Evolutionary conservation across 2,797 vertebrate species (phyloP).

Genomic region (Pseudotriccus pelzelni): DNA sequence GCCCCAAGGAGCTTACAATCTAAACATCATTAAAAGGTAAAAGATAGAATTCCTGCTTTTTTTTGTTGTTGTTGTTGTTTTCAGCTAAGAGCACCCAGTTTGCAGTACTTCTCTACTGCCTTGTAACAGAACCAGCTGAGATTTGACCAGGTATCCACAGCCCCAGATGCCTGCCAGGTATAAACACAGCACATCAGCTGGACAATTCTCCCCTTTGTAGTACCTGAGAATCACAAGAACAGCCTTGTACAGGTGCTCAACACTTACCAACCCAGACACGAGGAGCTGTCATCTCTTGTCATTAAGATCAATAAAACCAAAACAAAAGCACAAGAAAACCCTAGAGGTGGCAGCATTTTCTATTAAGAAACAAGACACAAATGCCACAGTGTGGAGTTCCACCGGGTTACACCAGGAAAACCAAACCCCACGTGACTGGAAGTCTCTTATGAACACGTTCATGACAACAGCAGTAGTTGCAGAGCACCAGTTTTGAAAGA

Average conservation of each 20-base stretch:
- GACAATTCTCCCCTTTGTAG: background rate
- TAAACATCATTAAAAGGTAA: constrained; percentile 32
- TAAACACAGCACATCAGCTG: constrained; percentile 7
- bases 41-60: constrained; percentile 3
- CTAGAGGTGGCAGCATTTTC: background rate
- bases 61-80: background rate
- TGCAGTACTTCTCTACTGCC: background rate
- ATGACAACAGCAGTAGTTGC: constrained; percentile 49
- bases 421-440: constrained; percentile 38
- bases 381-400: constrained; percentile 13
- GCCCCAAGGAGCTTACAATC: constrained; percentile 72
- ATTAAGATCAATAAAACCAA: background rate
- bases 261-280: constrained; percentile 17
- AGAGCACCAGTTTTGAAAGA: constrained; percentile 63
- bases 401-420: constrained; percentile 27
- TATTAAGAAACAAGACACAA: constrained; percentile 9
- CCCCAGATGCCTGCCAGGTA: background rate
- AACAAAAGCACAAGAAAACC: constrained; percentile 4
- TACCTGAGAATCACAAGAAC: background rate
- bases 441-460: constrained; percentile 43
- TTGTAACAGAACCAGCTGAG: background rate
- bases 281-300: background rate
- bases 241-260: background rate
- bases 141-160: background rate
- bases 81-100: background rate